Percentiles rank a stretch among this genome's conserved stretches.
Conservation (phyloP, 2,113 vertebrate genomes). For the Heterochromis multidens region DNA sequence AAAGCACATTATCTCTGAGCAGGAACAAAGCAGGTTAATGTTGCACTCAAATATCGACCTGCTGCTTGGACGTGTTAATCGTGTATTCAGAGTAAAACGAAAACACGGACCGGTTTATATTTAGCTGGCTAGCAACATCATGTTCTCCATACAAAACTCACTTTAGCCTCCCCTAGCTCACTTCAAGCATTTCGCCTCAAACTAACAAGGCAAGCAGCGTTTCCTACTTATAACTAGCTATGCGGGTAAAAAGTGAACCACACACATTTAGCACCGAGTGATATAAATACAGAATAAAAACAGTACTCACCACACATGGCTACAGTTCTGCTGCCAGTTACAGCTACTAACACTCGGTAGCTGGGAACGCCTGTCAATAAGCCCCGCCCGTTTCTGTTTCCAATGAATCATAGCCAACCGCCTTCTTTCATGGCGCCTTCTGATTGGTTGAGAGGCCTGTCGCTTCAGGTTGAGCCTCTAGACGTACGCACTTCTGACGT, state of each 20-base stretch:
- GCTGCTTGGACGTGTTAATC: background rate
- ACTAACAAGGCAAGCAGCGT: background rate
- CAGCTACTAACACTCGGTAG: constrained; percentile 24
- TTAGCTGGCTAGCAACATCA: constrained; percentile 8
- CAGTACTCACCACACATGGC: constrained; percentile 80
- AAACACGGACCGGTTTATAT: background rate
- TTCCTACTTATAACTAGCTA: no score
- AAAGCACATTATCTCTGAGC: background rate
- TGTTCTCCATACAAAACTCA: constrained; percentile 11
- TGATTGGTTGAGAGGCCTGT: constrained; percentile 60
- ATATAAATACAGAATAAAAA: background rate
- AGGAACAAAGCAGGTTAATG: background rate
- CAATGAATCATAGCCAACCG: constrained; percentile 16
- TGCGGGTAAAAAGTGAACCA: accelerated
- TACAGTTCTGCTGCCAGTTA: constrained; percentile 32
- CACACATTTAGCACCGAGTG: accelerated
- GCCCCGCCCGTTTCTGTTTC: background rate
- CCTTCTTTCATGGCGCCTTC: background rate
- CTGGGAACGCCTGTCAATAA: constrained; percentile 37
- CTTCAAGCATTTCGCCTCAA: background rate
- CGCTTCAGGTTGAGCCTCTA: constrained; percentile 19
- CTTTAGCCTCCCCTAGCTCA: constrained; percentile 48
- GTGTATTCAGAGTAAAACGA: background rate
- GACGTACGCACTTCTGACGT: constrained; percentile 68
- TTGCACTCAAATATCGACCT: background rate